Conservation (phyloP, 2,888 invertebrate genomes). For the Pediacus dermestoides region DNA sequence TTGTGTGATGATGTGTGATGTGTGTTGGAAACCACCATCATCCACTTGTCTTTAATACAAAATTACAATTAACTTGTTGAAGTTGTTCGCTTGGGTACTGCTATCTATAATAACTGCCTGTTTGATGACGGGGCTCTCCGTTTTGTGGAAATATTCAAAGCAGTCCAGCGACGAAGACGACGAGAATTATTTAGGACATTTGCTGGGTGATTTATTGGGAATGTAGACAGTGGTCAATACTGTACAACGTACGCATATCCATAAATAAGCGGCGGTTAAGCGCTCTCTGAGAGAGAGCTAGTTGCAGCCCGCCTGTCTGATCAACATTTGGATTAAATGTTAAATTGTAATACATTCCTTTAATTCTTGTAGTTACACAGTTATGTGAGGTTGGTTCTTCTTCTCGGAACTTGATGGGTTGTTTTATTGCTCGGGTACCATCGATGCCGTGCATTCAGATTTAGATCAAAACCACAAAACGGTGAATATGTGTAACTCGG, state of each 20-base stretch:
- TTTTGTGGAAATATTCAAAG: constrained; percentile 27
- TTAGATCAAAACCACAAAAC: no score
- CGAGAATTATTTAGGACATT: constrained; percentile 38
- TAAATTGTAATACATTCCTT: constrained; percentile 45
- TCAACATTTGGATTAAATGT: constrained; percentile 46
- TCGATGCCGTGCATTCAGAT: no score
- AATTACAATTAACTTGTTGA: no score
- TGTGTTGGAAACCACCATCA: no score
- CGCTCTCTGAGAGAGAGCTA: constrained; percentile 21
- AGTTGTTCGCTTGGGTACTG: constrained; percentile 3
- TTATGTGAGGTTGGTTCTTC: constrained; percentile 34
- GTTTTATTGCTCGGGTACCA: constrained; percentile 24
- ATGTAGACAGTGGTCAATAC: constrained; percentile 37
- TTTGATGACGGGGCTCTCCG: no score
- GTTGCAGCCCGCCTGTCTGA: constrained; percentile 39
- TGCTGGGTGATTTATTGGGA: constrained; percentile 43
- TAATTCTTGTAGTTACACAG: constrained; percentile 40
- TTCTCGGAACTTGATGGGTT: constrained; percentile 34
- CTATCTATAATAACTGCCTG: constrained; percentile 5
- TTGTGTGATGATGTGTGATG: no score
- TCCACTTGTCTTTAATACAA: no score
- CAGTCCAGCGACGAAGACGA: constrained; percentile 27
- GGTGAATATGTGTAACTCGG: no score
- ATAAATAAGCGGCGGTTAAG: constrained; percentile 36
- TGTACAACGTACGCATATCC: constrained; percentile 36